Evolutionary conservation across 2,797 vertebrate species (phyloP), one percentile per base, ranked within the genome.

Genomic region (Graptemys geographica): DNA sequence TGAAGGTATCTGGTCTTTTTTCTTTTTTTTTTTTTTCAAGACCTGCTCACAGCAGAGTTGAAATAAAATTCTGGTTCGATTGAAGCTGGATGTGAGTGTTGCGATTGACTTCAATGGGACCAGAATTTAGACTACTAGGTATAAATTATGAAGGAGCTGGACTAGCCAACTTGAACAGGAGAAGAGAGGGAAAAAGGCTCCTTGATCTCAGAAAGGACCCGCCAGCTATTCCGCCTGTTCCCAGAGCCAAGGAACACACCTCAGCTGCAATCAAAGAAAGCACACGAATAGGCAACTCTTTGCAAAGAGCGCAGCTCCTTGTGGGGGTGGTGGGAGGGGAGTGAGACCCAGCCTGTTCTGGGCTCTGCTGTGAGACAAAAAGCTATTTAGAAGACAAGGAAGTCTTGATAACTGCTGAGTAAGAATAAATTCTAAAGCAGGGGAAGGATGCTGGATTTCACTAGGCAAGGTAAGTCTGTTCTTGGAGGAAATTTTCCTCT

Each of bases 401-500:
- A 95, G 90, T 81, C 92, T 62, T 79, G 83, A 81, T 86, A 90
- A 83, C 80, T 95, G 92, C 94, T 91, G 84, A 93, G 92, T 52
- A 92, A 95, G 93, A 91, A 12, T 3, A 16, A 90, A 56, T 69
- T 90, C 91, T 81, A 51, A 11, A 87, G 95, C 91, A 88, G 93
- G 92, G 90, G 0, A 0, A 94, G 85, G 91, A n/a, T 44, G 84
- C 92, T 62, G 90, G 49, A 49, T 91, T 96, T 87, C 89, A 81
- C 91, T 47, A 0, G 25, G 93, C 93, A 7, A 90, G 94, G 52
- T 94, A 96, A 97, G 95, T 95, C 96, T 96, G 92, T 91, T 96
- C 97, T 96, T 96, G 94, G 92, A 95, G 90, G 88, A 83, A 94
- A 94, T 79, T 95, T 96, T 95, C 88, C 93, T 84, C 79, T 86